Percentiles rank a stretch among this genome's conserved stretches.
These are phyloP conservation scores for Sinelater perroti DNA, from an alignment of 2,888 invertebrate genomes.

Conservation along the genomic window DNA sequence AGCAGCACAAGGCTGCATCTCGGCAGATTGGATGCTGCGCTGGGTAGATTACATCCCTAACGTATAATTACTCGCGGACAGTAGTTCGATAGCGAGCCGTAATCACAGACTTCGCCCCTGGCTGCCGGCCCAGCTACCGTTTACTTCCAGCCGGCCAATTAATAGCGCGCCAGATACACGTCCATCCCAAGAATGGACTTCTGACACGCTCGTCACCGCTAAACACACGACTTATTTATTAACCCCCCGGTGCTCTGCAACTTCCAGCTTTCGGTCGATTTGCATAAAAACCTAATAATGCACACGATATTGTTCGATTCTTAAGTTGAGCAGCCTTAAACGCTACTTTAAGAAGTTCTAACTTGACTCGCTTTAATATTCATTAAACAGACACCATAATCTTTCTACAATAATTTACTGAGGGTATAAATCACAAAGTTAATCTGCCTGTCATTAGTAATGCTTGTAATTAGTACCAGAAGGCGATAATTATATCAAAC, in stretches of 20 bases:
- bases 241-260: too few relatives aligned
- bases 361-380: background rate
- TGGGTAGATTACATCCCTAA: conserved; percentile 53
- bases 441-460: conserved; percentile 19
- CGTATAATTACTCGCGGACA: conserved; percentile 58
- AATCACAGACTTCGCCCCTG: conserved; percentile 55
- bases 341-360: background rate
- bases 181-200: conserved; percentile 36
- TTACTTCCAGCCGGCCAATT: conserved; percentile 51
- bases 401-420: conserved; percentile 15
- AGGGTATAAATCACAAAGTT: conserved; percentile 22
- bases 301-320: too few relatives aligned
- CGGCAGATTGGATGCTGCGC: conserved; percentile 43
- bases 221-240: conserved; percentile 3
- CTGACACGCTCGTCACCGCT: conserved; percentile 20
- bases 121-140: conserved; percentile 54
- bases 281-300: too few relatives aligned
- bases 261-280: too few relatives aligned
- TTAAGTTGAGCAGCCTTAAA: background rate
- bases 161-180: conserved; percentile 41
- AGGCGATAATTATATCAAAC: conserved; percentile 13
- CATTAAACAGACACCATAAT: too few relatives aligned
- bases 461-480: conserved; percentile 9
- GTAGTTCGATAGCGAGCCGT: conserved; percentile 57
- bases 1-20: conserved; percentile 31